Base-by-base conservation (phyloP, 2,888 invertebrate species). In the Synergus itoensis region DNA sequence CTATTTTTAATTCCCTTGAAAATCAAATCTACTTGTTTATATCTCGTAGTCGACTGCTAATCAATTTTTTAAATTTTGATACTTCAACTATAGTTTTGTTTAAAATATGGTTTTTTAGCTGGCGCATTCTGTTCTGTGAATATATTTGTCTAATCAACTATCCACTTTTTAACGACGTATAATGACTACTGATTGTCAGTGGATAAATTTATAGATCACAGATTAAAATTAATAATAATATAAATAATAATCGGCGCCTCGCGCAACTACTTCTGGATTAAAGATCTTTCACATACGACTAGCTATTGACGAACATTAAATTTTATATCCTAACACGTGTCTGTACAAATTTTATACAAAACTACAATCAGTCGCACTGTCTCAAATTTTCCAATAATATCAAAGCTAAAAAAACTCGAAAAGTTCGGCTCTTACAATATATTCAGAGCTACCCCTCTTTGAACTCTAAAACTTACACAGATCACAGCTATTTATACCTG, bases 241-340 rank as follows among this genome's bases (percentile, higher is more conserved):
- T 5, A 40, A 53, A 48, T 45, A 36, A 53, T 28, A 36, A 36
- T 73, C 36, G 57, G 36, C 28, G 53, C 36, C 36, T 57, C 53
- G 73, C 73, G 40, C 53, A 73, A 73, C 73, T 73, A 73, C 53
- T 57, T n/a, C n/a, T 40, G 73, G 73, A 73, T 73, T 53, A 73
- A 53, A 69, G 69, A 28, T 45, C 36, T 1, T 62, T 21, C 36
- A 57, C 9, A 8, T 53, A 53, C 69, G 5, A 48, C 11, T 53
- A 73, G 48, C n/a, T 36, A 53, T 73, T 11, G 4, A n/a, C 36
- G n/a, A 73, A n/a, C 7, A 18, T 36, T 73, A 21, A 53, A 73
- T 40, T 73, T 53, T 16, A n/a, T 11, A 73, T 73, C 16, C 73
- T 53, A 53, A 73, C 28, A 36, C 48, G n/a, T 45, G 1, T 18